Evolutionary conservation across 1,140 invertebrate genomes (phyloP).

Genomic region (Drosophila asahinai): DNA sequence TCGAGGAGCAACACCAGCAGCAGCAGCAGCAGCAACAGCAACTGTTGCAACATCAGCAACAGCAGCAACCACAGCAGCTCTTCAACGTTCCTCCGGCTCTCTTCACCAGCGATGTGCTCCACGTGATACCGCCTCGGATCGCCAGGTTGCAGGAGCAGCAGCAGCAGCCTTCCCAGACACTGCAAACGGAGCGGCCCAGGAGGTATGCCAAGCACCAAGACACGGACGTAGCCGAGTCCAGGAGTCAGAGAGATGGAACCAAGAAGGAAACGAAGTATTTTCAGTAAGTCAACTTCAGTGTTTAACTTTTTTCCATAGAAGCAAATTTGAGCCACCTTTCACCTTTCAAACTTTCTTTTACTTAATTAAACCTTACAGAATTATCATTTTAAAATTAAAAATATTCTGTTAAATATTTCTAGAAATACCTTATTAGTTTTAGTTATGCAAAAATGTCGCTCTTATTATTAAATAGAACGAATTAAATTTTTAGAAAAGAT

Average conservation of each 20-base stretch:
- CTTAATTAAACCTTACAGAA: no score
- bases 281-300: constrained; percentile 52
- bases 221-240: constrained; percentile 45
- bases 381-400: no score
- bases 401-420: no score
- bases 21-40: constrained; percentile 44
- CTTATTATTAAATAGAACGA: no score
- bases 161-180: constrained; percentile 39
- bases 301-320: background rate
- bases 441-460: no score
- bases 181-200: constrained; percentile 43
- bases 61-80: constrained; percentile 34
- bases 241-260: background rate
- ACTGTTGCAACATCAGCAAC: constrained; percentile 9
- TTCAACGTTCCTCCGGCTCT: constrained; percentile 67
- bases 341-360: no score
- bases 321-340: background rate
- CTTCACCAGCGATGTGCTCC: constrained; percentile 70
- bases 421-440: no score
- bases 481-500: no score
- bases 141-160: constrained; percentile 44
- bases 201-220: constrained; percentile 29
- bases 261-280: constrained; percentile 63
- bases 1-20: constrained; percentile 23
- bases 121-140: constrained; percentile 61